Conservation (phyloP, 2,113 vertebrate genomes). For the Menidia beryllina region DNA sequence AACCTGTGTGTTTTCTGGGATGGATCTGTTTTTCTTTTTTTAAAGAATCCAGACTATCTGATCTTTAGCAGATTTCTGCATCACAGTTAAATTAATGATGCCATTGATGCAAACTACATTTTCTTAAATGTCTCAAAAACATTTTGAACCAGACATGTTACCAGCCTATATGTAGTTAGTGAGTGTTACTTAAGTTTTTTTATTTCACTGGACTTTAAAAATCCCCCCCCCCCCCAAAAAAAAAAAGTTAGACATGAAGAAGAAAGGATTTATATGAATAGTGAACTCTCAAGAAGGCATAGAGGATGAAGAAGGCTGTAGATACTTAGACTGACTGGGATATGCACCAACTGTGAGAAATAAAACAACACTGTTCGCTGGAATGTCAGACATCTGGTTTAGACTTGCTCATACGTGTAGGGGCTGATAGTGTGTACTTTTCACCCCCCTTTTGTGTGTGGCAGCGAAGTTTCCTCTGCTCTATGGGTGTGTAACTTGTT, state of each 20-base stretch:
- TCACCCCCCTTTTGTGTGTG: background rate
- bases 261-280: background rate
- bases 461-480: slow-evolving; percentile 9
- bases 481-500: slow-evolving; percentile 48
- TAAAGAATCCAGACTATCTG: too few species aligned
- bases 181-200: background rate
- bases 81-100: background rate
- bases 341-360: background rate
- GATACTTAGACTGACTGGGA: background rate
- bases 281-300: background rate
- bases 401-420: slow-evolving; percentile 48
- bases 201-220: background rate
- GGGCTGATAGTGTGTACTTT: background rate
- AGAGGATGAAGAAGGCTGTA: background rate
- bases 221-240: too few species aligned
- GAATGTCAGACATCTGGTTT: slow-evolving; percentile 55
- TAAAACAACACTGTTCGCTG: background rate
- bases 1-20: too few species aligned
- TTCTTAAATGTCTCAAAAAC: background rate
- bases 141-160: background rate
- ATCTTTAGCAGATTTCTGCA: background rate
- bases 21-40: background rate
- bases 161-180: background rate
- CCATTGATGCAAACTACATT: background rate
- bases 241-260: background rate